phyloP scores from a whole-genome alignment of 2,797 vertebrate species.

The Austrolebias charrua region DNA sequence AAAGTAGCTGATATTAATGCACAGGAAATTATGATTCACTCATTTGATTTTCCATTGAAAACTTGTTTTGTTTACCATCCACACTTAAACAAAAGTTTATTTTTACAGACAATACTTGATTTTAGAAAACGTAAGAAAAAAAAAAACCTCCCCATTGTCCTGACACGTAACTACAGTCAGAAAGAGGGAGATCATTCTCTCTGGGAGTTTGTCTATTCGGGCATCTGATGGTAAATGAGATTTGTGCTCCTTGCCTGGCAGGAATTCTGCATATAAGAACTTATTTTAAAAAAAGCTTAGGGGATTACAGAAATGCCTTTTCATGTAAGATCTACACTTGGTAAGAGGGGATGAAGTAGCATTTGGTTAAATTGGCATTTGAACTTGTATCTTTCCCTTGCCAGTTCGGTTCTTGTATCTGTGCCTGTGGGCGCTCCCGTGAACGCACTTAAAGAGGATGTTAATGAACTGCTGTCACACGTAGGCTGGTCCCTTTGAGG shows the following conservation, averaged over 20 bases:
- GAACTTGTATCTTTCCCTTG: constrained; percentile 38
- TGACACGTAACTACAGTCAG: constrained; percentile 28
- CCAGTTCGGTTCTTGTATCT: constrained; percentile 31
- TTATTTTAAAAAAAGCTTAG: constrained; percentile 3
- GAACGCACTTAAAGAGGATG: constrained; percentile 60
- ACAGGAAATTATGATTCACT: background rate
- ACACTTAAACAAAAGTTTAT: background rate
- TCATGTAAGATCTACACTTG: background rate
- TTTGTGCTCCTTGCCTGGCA: constrained; percentile 23
- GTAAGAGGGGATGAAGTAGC: constrained; percentile 25
- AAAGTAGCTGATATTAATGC: background rate
- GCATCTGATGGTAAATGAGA: constrained; percentile 7
- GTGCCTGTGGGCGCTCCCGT: constrained; percentile 47
- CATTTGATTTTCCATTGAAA: too few relatives aligned
- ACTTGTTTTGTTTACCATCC: background rate
- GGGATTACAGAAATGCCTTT: constrained; percentile 20
- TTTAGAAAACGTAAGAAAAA: constrained; percentile 7
- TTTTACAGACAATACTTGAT: background rate
- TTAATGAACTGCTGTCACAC: constrained; percentile 76
- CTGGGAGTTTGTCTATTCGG: constrained; percentile 28
- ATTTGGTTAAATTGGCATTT: constrained; percentile 51
- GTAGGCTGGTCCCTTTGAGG: constrained; percentile 72
- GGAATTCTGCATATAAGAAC: constrained; percentile 27
- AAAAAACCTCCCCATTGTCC: constrained; percentile 15
- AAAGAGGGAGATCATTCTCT: constrained; percentile 22